Percentiles rank a stretch among this genome's conserved stretches.
Evolutionary conservation across 2,113 vertebrate genomes (phyloP).

Genomic region (Hemiprocne comata): DNA sequence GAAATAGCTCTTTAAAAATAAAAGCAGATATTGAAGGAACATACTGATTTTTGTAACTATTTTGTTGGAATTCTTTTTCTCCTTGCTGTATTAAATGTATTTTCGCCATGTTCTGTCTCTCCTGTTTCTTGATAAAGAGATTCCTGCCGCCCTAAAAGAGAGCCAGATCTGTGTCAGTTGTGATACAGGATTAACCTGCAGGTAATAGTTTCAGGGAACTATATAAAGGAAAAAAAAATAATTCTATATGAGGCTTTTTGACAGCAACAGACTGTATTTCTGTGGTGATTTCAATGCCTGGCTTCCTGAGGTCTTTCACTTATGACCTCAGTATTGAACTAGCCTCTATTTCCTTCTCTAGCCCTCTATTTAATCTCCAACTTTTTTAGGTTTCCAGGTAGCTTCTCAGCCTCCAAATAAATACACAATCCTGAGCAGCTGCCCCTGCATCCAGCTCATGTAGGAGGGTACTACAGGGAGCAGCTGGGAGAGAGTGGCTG

Average conservation of each 20-base stretch:
- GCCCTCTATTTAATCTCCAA: not conserved
- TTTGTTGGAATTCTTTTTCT: not conserved
- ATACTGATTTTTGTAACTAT: not conserved
- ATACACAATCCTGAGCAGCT: not conserved
- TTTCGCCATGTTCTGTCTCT: not conserved
- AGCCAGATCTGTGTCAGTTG: not conserved
- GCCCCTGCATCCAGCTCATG: not conserved
- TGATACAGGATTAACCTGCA: not conserved
- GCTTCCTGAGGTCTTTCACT: not conserved
- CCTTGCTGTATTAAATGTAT: not conserved
- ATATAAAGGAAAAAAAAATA: not conserved
- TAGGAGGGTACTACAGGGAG: not conserved
- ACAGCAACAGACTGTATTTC: not conserved
- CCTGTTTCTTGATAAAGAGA: not conserved
- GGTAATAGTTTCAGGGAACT: not conserved
- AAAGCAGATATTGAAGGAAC: not conserved
- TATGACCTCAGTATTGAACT: not conserved
- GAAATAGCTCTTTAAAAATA: not conserved
- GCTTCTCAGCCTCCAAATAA: not conserved
- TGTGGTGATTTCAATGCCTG: not conserved
- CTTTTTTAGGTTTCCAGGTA: not conserved
- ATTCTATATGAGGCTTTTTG: not conserved
- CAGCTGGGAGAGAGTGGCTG: not conserved
- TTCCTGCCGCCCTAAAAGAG: not conserved
- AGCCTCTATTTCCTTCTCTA: not conserved